Percentiles rank a stretch among this genome's conserved stretches.
These are phyloP conservation scores for Lagopus muta DNA, from an alignment of 2,113 vertebrate genomes.

Conservation along the genomic window DNA sequence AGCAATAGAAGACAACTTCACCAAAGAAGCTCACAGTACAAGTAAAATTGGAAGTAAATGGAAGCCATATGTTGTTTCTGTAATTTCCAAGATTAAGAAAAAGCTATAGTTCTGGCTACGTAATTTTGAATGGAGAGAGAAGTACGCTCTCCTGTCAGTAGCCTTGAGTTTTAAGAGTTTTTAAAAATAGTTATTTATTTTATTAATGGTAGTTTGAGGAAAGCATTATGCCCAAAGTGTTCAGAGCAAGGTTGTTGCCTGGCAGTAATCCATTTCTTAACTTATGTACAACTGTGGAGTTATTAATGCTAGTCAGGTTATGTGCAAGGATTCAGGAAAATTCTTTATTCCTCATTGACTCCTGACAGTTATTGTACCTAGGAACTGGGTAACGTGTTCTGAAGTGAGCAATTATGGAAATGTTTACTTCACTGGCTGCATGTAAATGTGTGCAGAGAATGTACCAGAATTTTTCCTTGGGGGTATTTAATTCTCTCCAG, in stretches of 20 bases:
- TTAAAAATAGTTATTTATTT: constrained; percentile 69
- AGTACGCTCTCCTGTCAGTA: constrained; percentile 67
- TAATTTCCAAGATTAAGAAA: constrained; percentile 76
- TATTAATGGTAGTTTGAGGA: constrained; percentile 72
- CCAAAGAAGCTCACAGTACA: constrained; percentile 81
- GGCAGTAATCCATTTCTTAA: constrained; percentile 89
- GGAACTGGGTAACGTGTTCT: constrained; percentile 93
- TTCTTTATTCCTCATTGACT: constrained; percentile 93
- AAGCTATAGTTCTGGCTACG: constrained; percentile 60
- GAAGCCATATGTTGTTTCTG: constrained; percentile 82
- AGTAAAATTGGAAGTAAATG: constrained; percentile 84
- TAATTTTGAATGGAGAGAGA: constrained; percentile 59
- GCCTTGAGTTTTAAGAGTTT: constrained; percentile 46
- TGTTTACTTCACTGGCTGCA: constrained; percentile 96
- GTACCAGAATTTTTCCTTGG: constrained; percentile 94
- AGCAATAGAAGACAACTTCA: constrained; percentile 85
- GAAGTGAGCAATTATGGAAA: constrained; percentile 96
- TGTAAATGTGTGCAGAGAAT: constrained; percentile 93
- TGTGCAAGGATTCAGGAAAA: constrained; percentile 88
- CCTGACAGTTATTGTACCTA: constrained; percentile 90
- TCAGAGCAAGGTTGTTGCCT: constrained; percentile 82
- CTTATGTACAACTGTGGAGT: constrained; percentile 82
- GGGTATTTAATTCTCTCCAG: constrained; percentile 93
- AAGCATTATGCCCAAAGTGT: constrained; percentile 68
- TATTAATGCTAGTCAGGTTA: constrained; percentile 98